Evolutionary conservation across 1,140 invertebrate species (phyloP).

Genomic region (Hesperophylax magnus): DNA sequence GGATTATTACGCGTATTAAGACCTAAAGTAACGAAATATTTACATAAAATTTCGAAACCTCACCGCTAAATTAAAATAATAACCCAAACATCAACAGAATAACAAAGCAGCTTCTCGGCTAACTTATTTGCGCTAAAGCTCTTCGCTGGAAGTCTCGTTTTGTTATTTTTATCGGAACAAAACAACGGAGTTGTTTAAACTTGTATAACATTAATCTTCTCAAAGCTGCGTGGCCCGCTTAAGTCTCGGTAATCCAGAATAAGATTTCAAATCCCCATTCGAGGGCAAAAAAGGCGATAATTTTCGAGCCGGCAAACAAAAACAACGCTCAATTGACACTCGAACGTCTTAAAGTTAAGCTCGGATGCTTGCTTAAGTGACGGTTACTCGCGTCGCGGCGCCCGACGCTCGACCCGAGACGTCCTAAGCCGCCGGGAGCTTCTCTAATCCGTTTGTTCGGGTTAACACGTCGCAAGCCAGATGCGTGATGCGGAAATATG

Average conservation of each 20-base stretch:
- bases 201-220: too few relatives aligned
- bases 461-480: background rate
- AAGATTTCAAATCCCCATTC: conserved; percentile 4
- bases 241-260: conserved; percentile 11
- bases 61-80: too few relatives aligned
- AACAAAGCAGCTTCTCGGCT: too few relatives aligned
- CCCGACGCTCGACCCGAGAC: background rate
- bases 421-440: background rate
- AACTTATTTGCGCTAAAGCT: too few relatives aligned
- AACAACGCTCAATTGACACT: conserved; percentile 29
- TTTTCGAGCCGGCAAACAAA: conserved; percentile 26
- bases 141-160: too few relatives aligned
- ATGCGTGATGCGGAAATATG: background rate
- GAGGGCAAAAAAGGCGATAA: conserved; percentile 18
- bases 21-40: too few relatives aligned
- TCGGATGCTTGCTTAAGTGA: background rate
- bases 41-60: too few relatives aligned
- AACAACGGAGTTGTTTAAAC: too few relatives aligned
- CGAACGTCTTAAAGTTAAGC: conserved; percentile 13
- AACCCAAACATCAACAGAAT: too few relatives aligned
- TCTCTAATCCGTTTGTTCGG: conserved; percentile 13
- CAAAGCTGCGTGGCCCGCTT: background rate
- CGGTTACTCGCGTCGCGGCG: conserved; percentile 10
- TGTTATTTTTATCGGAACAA: too few relatives aligned
- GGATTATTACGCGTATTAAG: too few relatives aligned